Evolutionary conservation across 1,140 invertebrate genomes (phyloP).

Genomic region (Lanistes nyassanus): DNA sequence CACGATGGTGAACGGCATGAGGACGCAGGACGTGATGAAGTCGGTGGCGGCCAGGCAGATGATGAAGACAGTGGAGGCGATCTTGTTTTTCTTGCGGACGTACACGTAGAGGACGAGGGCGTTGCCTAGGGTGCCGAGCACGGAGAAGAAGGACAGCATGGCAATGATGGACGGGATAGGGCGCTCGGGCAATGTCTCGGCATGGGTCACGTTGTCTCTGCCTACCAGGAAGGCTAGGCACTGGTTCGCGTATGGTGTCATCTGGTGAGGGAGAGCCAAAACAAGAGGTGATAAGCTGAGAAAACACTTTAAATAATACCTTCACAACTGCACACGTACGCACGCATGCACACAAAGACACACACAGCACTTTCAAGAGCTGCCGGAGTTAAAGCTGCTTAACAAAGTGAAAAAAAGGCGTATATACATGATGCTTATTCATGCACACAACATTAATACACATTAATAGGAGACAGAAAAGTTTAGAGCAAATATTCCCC

Average conservation of each 20-base stretch:
- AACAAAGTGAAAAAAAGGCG: too few relatives aligned
- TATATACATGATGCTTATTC: too few relatives aligned
- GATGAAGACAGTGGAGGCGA: slow-evolving; percentile 65
- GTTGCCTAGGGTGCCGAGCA: slow-evolving; percentile 62
- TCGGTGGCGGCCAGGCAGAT: slow-evolving; percentile 61
- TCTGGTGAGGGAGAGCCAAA: background rate
- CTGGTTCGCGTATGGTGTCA: background rate
- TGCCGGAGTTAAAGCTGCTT: too few relatives aligned
- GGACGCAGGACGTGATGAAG: slow-evolving; percentile 55
- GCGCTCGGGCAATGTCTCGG: background rate
- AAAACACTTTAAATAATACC: too few relatives aligned
- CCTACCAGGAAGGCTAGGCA: background rate
- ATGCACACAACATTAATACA: too few relatives aligned
- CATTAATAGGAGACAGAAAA: too few relatives aligned
- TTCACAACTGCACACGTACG: background rate
- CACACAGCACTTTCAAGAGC: too few relatives aligned
- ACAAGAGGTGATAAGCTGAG: too few relatives aligned
- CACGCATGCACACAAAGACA: background rate
- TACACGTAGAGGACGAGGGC: slow-evolving; percentile 64
- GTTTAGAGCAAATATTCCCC: too few relatives aligned
- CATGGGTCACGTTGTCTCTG: slow-evolving; percentile 6
- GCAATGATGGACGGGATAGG: slow-evolving; percentile 37
- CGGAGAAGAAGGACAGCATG: slow-evolving; percentile 52
- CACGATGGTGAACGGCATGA: slow-evolving; percentile 59
- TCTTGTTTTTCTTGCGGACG: slow-evolving; percentile 56